A percentile compares a stretch with the other conserved stretches of the same genome.
These are phyloP conservation scores for Sipunculus nudus DNA, from an alignment of 2,888 invertebrate species.

Conservation along the genomic window DNA sequence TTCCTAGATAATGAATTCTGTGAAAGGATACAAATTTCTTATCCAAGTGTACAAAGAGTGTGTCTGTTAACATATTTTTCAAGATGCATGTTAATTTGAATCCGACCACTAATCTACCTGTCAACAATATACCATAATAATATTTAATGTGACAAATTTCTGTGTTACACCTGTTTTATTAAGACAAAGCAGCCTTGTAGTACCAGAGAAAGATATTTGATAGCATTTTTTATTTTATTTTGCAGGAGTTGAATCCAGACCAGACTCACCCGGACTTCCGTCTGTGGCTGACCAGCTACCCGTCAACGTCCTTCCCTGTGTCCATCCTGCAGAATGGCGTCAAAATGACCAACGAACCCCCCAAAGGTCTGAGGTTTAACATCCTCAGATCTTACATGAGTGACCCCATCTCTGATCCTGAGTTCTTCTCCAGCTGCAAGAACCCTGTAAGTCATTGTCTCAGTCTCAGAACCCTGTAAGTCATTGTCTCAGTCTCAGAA, in stretches of 20 bases:
- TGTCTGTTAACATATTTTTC: too few species aligned
- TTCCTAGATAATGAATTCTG: too few species aligned
- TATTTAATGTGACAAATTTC: too few species aligned
- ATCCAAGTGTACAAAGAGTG: too few species aligned
- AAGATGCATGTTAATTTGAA: too few species aligned
- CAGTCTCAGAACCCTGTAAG: constrained; percentile 51
- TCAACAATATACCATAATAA: too few species aligned
- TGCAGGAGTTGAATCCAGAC: constrained; percentile 65
- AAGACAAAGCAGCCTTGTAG: too few species aligned
- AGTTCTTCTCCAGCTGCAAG: constrained; percentile 75
- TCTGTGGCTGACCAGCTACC: constrained; percentile 68
- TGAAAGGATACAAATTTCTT: too few species aligned
- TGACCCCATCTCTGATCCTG: constrained; percentile 86
- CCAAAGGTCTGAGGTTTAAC: constrained; percentile 67
- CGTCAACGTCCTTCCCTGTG: constrained; percentile 66
- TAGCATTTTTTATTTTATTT: constrained; percentile 7
- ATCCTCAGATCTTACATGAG: constrained; percentile 73
- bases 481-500: constrained; percentile 27
- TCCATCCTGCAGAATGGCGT: constrained; percentile 68
- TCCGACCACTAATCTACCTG: too few species aligned
- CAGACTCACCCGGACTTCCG: constrained; percentile 67
- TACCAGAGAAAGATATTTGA: too few species aligned
- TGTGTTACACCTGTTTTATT: too few species aligned
- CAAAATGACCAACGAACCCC: constrained; percentile 69
- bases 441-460: constrained; percentile 52